Evolutionary conservation across 2,797 vertebrate species (phyloP), one percentile per base, ranked within the genome.

Genomic region (Muscicapa striata): DNA sequence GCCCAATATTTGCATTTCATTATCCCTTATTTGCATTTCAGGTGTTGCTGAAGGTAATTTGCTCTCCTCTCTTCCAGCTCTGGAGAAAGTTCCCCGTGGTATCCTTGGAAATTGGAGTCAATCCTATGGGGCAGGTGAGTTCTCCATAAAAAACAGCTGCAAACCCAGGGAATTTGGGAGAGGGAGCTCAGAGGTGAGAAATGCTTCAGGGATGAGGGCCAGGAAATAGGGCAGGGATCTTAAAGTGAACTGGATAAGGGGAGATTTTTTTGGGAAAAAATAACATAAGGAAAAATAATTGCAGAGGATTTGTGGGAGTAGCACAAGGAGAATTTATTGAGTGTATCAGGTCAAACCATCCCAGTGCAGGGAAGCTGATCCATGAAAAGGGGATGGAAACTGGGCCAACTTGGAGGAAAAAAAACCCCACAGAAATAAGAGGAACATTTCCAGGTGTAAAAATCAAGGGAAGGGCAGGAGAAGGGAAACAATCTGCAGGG

Each of bases 1-100:
- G 88, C 59, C 59, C 84, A 92, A 84, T 84, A 84, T 95, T 95
- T 93, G 77, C 36, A 89, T 69, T 93, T 82, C 70, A 34, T 93
- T 82, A 93, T 51, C 58, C 63, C 14, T 49, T 87, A 75, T 92
- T 92, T 93, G 81, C 75, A 76, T 62, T 84, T 84, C 81, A 18
- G 83, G 13, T 38, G 67, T 63, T 69, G 81, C 84, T 59, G 48
- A 36, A 36, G 59, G 90, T 79, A 84, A 84, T 92, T 89, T 73
- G 14, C 67, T 69, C 46, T 81, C 51, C 48, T 92, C 76, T 85
- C 2, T 54, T 74, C 30, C 3, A 34, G 58, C 70, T 72, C 74
- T 92, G 83, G 26, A 13, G 62, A 61, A 86, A 16, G 22, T 68
- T 87, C 32, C 29, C 36, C 4, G 18, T 67, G 51, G 26, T 23